Evolutionary conservation across 2,113 vertebrate species (phyloP).

Genomic region (Riparia riparia): DNA sequence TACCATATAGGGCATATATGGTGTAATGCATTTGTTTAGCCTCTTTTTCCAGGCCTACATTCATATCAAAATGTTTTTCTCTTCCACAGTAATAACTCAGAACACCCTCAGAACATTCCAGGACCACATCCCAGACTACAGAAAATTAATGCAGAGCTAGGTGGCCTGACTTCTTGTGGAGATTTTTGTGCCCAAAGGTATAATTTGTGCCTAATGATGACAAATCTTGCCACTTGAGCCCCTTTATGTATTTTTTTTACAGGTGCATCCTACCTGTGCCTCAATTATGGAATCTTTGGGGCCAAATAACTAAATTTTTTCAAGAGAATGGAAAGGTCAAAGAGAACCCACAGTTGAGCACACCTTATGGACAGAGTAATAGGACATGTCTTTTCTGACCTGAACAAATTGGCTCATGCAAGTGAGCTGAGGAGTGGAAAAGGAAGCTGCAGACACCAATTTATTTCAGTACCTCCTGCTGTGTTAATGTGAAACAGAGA

Average conservation of each 20-base stretch:
- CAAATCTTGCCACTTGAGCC: background rate
- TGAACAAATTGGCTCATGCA: rapidly evolving
- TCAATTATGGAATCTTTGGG: background rate
- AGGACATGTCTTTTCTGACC: background rate
- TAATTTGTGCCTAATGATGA: background rate
- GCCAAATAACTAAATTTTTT: background rate
- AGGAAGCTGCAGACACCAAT: background rate
- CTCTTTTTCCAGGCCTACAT: background rate
- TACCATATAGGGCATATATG: background rate
- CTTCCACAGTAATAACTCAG: background rate
- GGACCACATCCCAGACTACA: background rate
- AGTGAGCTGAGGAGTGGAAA: background rate
- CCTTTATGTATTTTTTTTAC: background rate
- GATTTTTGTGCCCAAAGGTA: background rate
- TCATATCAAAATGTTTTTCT: background rate
- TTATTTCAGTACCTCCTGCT: background rate
- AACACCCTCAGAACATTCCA: background rate
- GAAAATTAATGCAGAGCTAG: background rate
- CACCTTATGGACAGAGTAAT: background rate
- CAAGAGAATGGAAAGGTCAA: background rate
- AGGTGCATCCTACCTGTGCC: background rate
- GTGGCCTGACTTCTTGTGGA: background rate
- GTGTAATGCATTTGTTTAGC: background rate
- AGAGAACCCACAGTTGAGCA: background rate
- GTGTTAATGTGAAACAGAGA: background rate